Percentiles rank a stretch among this genome's conserved stretches.
Conservation (phyloP, 2,113 vertebrate genomes). For the Hippopotamus amphibius region DNA sequence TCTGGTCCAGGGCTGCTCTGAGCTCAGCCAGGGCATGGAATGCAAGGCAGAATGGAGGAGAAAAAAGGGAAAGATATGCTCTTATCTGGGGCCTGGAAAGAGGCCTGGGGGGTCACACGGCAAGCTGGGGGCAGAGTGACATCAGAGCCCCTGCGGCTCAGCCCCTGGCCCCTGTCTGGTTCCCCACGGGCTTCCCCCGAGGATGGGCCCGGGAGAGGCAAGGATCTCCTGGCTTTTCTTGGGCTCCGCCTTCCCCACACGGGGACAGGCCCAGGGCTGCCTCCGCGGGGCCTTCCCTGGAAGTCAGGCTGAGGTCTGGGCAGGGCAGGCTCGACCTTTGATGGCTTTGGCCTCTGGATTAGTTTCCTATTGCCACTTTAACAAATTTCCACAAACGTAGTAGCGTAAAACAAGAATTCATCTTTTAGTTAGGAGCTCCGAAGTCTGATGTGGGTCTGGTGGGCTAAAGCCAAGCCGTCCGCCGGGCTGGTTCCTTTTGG, state of each 20-base stretch:
- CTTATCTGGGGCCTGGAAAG: not conserved
- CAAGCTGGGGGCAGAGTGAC: not conserved
- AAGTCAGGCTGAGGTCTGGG: not conserved
- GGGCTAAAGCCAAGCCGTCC: not conserved
- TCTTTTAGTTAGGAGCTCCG: not conserved
- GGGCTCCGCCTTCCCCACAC: fast-evolving
- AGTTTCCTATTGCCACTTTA: not conserved
- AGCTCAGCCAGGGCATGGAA: not conserved
- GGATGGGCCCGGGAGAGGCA: not conserved
- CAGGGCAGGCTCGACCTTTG: not conserved
- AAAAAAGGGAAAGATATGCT: not conserved
- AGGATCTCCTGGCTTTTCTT: not conserved
- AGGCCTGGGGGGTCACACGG: fast-evolving
- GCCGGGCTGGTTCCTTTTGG: not conserved
- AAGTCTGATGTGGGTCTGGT: fast-evolving
- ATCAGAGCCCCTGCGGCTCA: not conserved
- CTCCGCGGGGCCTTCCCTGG: not conserved
- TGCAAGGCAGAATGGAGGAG: not conserved
- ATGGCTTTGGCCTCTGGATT: not conserved
- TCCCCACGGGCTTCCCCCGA: not conserved
- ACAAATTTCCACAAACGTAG: not conserved
- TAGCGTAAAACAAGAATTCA: not conserved
- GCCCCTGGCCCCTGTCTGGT: not conserved
- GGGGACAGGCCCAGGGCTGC: not conserved
- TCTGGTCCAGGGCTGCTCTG: not conserved